phyloP scores from a whole-genome alignment of 2,888 invertebrate species.

The Lissonota sp. region DNA sequence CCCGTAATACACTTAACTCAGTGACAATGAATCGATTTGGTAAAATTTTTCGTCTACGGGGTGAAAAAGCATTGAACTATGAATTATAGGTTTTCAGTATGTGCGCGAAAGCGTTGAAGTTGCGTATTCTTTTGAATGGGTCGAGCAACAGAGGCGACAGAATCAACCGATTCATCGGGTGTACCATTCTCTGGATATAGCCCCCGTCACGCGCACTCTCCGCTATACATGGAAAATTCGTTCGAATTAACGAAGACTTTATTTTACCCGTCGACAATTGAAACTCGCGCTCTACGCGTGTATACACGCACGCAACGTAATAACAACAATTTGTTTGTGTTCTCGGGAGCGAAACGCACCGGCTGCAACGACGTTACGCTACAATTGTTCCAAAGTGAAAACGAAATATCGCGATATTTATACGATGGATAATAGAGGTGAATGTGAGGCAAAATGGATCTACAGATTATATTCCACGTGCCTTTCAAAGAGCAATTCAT shows the following conservation, averaged over 20 bases:
- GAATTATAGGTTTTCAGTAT: slow-evolving; percentile 9
- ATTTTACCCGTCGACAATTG: slow-evolving; percentile 18
- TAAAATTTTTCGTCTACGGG: too few species aligned
- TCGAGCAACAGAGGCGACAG: not conserved
- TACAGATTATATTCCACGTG: too few species aligned
- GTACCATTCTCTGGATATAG: not conserved
- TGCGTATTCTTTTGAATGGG: slow-evolving; percentile 29
- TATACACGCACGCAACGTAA: too few species aligned
- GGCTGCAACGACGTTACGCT: not conserved
- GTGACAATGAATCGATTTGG: slow-evolving; percentile 9
- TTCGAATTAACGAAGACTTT: slow-evolving; percentile 43
- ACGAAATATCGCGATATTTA: not conserved
- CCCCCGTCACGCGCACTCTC: not conserved
- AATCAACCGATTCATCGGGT: slow-evolving; percentile 29
- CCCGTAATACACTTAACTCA: slow-evolving; percentile 25
- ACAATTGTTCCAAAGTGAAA: not conserved
- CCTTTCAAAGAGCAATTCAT: too few species aligned
- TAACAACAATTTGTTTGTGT: slow-evolving; percentile 15
- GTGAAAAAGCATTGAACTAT: slow-evolving; percentile 15
- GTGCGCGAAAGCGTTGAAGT: slow-evolving; percentile 1
- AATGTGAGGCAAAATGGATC: too few species aligned
- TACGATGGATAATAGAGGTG: not conserved
- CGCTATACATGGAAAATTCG: slow-evolving; percentile 13
- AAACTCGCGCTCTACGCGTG: not conserved
- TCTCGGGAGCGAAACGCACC: not conserved